These are phyloP conservation scores for Latrodectus elegans DNA, from an alignment of 2,888 invertebrate species.

Conservation along the genomic window DNA sequence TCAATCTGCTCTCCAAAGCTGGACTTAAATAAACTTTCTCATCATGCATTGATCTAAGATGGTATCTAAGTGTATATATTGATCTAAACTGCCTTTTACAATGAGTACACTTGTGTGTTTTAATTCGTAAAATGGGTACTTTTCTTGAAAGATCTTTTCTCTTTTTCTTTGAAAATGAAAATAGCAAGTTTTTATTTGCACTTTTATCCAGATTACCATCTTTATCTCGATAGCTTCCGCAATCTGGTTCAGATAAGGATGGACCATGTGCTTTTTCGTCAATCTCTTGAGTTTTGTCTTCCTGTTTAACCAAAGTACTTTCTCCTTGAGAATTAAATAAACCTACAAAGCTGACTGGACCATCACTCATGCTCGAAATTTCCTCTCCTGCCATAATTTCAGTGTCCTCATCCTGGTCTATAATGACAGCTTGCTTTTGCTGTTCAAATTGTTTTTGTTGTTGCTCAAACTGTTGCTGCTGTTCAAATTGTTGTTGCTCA, in stretches of 20 bases:
- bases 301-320: conserved; percentile 12
- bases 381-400: conserved; percentile 65
- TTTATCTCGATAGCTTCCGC: background rate
- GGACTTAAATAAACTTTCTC: conserved; percentile 66
- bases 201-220: conserved; percentile 7
- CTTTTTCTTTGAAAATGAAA: conserved; percentile 26
- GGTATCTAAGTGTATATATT: conserved; percentile 67
- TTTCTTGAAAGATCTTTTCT: conserved; percentile 47
- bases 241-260: conserved; percentile 18
- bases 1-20: conserved; percentile 58
- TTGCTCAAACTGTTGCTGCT: conserved; percentile 4
- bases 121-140: conserved; percentile 57
- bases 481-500: conserved; percentile 19
- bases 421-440: conserved; percentile 8
- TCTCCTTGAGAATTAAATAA: conserved; percentile 48
- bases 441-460: background rate
- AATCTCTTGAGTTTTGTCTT: background rate
- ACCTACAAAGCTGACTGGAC: conserved; percentile 56
- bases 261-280: conserved; percentile 5
- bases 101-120: conserved; percentile 63
- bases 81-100: conserved; percentile 66
- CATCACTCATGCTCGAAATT: conserved; percentile 56
- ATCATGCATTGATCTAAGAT: conserved; percentile 65
- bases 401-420: conserved; percentile 67
- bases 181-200: background rate